Evolutionary conservation across 2,113 vertebrate species (phyloP).

Genomic region (Macaca mulatta): DNA sequence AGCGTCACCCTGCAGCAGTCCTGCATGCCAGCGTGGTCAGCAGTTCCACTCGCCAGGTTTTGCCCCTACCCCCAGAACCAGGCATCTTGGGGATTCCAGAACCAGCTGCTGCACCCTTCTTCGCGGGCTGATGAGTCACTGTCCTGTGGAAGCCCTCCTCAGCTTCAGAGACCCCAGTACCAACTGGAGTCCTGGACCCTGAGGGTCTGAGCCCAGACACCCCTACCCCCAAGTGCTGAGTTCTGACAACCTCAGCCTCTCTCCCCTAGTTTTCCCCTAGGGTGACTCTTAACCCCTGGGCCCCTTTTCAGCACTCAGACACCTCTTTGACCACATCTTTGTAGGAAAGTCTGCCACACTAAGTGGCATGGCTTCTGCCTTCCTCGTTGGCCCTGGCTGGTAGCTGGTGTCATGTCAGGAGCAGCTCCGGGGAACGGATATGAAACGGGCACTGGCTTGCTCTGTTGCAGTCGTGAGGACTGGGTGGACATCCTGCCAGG

Average conservation of each 20-base stretch:
- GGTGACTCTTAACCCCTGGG: background rate
- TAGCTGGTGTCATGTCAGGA: background rate
- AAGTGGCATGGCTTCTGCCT: background rate
- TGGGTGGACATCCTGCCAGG: background rate
- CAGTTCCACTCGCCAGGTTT: background rate
- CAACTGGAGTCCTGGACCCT: background rate
- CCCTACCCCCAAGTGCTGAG: background rate
- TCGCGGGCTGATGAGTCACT: no score
- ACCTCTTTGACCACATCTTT: background rate
- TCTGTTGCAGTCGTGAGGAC: background rate
- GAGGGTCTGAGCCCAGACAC: background rate
- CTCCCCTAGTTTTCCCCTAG: no score
- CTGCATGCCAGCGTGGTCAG: rapidly evolving
- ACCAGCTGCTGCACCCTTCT: no score
- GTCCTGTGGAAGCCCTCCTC: background rate
- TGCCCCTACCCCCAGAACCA: background rate
- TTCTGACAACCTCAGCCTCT: background rate
- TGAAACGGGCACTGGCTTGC: background rate
- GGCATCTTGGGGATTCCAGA: background rate
- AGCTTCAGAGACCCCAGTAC: background rate
- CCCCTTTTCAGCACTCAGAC: background rate
- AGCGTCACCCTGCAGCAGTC: background rate
- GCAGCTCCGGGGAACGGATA: background rate
- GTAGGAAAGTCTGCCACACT: background rate
- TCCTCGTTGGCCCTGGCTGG: background rate